phyloP scores from a whole-genome alignment of 2,113 vertebrate species.

The Odocoileus virginianus region DNA sequence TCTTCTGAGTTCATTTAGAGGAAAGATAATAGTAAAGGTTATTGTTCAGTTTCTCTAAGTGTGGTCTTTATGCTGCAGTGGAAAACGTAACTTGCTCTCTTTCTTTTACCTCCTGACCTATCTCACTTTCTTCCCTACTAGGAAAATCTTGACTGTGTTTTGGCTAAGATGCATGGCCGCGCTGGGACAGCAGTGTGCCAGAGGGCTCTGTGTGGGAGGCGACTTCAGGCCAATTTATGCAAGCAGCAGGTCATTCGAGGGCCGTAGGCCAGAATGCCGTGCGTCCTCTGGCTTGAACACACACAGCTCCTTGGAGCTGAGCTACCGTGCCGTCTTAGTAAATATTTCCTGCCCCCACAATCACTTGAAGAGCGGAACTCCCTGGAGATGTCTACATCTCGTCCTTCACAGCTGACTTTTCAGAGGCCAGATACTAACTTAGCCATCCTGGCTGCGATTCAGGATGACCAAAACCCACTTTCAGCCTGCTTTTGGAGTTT shows the following conservation, averaged over 20 bases:
- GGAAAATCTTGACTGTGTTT: constrained; percentile 62
- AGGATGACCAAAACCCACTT: not conserved
- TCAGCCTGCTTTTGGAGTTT: not conserved
- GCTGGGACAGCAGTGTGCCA: not conserved
- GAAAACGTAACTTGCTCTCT: constrained; percentile 52
- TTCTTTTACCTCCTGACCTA: constrained; percentile 44
- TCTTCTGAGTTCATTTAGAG: constrained; percentile 3
- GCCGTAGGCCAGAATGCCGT: not conserved
- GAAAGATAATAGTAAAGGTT: not conserved
- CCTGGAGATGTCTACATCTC: constrained; percentile 8
- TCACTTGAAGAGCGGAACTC: constrained; percentile 29
- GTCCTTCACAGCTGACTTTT: constrained; percentile 31
- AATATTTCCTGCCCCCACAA: not conserved
- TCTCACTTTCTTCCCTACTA: constrained; percentile 58
- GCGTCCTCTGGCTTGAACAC: not conserved
- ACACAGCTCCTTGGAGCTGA: not conserved
- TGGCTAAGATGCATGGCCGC: constrained; percentile 8
- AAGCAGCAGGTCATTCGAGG: constrained; percentile 44
- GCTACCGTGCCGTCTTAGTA: constrained; percentile 23
- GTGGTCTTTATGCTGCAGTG: not conserved
- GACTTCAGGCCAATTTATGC: not conserved
- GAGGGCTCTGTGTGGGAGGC: constrained; percentile 25
- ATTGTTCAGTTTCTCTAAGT: constrained; percentile 10
- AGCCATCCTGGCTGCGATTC: not conserved
- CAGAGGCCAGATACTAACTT: not conserved